Evolutionary conservation across 2,888 invertebrate genomes (phyloP), one percentile per base, ranked within the genome.

Genomic region (Ellobium chinense): DNA sequence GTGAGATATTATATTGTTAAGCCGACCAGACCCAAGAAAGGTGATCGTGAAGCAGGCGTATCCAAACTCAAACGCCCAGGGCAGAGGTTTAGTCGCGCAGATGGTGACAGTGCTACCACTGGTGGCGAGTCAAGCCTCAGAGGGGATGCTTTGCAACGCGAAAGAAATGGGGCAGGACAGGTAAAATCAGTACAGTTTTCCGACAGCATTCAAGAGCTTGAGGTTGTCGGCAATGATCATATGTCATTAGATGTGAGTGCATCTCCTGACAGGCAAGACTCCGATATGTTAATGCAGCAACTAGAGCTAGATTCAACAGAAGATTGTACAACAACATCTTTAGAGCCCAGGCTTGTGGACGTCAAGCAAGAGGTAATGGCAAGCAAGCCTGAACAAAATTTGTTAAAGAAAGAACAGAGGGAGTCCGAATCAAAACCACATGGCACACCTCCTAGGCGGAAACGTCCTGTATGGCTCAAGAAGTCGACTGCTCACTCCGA

Each of bases 181-280:
- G 62, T 18, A 29, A 78, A 72, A 54, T 63, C 72, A 7, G 78
- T 78, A 5, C 78, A 78, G 56, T 78, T 78, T 62, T 78, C 78
- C 18, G 78, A 78, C 3, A 78, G 78, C 46, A 72, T 60, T n/a
- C 65, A 78, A 65, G 63, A 72, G 5, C 58, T 70, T 14, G 72
- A 72, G 31, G 24, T 63, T 24, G 2, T 7, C 0, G 70, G 46
- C 24, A 58, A 58, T n/a, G 39, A 56, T 9, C n/a, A n/a, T n/a
- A 54, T 46, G 9, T 18, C 7, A 18, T 46, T 12, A 12, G 46
- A 46, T 18, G 7, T 18, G 46, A 46, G 46, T 46, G 46, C 46
- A 12, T 46, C 46, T 7, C 46, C 46, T 46, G 46, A 46, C 18
- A 7, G 46, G 9, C 46, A 46, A 46, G 46, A 46, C 18, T n/a